Evolutionary conservation across 1,140 invertebrate species (phyloP), one percentile per base, ranked within the genome.

Genomic region (Drosophila subpulchrella): DNA sequence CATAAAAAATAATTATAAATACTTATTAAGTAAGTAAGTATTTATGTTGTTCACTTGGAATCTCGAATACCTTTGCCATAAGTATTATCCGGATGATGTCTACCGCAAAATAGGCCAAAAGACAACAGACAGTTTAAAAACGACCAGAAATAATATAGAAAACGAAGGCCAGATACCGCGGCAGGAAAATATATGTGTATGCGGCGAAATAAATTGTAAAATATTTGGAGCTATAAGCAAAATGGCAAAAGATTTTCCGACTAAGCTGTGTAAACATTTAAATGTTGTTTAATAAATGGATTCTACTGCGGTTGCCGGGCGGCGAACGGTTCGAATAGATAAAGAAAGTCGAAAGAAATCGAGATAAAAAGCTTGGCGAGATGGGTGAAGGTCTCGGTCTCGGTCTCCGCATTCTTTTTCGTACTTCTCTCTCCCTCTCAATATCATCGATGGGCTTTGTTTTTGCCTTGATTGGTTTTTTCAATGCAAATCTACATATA

Each of bases 221-320:
- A 68, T 68, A 47, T 68, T 39, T 70, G 36, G 24, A 17, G 10
- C 27, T 68, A 34, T 48, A 57, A 7, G 36, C 42, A 63, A 47
- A 15, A 15, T 17, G 6, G 41, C 12, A 27, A 56, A 8, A 34
- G 11, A 68, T 68, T 56, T 55, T 56, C 42, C 20, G 12, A 10
- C 42, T 4, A n/a, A 41, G 36, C n/a, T 24, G 6, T 57, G 42
- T 68, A 70, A 57, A 57, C 51, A 70, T 70, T 57, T 15, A n/a
- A 57, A 70, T 57, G 54, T 53, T 65, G 38, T 66, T 71, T 71
- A 50, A 39, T 30, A 57, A 41, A 57, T 34, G n/a, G 5, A 63
- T 53, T 66, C 53, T 46, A 50, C 20, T 71, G 51, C 42, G n/a
- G 41, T 38, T 46, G 48, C 48, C 61, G 24, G 10, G 48, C 24